These are phyloP conservation scores for Astyanax mexicanus DNA, from an alignment of 2,797 vertebrate genomes.

Conservation along the genomic window DNA sequence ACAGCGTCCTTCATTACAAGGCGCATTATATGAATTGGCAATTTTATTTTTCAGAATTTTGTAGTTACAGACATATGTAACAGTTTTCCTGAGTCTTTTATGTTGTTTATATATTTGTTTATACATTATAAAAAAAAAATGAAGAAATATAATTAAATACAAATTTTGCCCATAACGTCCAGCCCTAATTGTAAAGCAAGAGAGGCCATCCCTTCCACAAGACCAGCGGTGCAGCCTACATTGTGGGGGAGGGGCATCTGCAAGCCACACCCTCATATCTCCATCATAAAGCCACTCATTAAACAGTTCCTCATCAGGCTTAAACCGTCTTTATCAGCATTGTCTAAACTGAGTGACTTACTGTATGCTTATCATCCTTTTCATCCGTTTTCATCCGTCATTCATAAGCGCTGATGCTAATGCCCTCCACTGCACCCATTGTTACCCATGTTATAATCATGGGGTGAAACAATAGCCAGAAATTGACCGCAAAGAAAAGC, in stretches of 20 bases:
- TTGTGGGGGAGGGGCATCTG: constrained; percentile 10
- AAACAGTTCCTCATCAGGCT: not conserved
- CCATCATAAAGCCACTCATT: not conserved
- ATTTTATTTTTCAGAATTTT: too few species aligned
- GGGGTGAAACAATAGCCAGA: constrained; percentile 29
- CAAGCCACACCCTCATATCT: not conserved
- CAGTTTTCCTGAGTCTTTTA: too few species aligned
- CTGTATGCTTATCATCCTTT: constrained; percentile 20
- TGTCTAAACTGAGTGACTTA: constrained; percentile 1
- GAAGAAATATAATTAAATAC: too few species aligned
- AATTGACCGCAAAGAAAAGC: constrained; percentile 46
- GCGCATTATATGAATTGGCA: too few species aligned
- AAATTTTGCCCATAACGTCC: too few species aligned
- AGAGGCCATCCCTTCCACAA: not conserved
- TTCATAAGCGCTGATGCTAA: too few species aligned
- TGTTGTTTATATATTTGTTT: too few species aligned
- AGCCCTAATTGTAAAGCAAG: not conserved
- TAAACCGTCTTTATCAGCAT: not conserved
- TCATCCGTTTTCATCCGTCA: too few species aligned
- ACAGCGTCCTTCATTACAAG: too few species aligned
- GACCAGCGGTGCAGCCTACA: constrained; percentile 4
- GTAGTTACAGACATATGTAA: too few species aligned
- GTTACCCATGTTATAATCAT: constrained; percentile 7
- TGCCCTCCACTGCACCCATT: constrained; percentile 47
- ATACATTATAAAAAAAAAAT: too few species aligned